Conservation (phyloP, 2,888 invertebrate genomes). For the Norana najaformis region DNA sequence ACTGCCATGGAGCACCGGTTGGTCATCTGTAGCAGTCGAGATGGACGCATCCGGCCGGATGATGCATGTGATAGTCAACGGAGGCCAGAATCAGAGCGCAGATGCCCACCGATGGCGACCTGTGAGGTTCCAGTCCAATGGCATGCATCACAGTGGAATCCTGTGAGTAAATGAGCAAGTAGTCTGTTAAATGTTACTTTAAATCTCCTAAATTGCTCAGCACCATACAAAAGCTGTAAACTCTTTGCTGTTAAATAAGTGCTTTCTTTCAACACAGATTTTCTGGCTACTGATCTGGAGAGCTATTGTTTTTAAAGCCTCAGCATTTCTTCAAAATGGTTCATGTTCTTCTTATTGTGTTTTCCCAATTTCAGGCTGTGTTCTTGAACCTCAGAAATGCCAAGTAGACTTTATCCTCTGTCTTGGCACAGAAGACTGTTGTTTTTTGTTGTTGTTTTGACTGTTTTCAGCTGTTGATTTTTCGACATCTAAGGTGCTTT, state of each 20-base stretch:
- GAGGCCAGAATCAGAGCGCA: constrained; percentile 33
- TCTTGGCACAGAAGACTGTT: too few species aligned
- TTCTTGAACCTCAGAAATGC: neutral
- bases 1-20: constrained; percentile 36
- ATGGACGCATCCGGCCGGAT: constrained; percentile 35
- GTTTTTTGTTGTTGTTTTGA: too few species aligned
- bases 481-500: neutral
- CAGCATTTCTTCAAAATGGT: neutral
- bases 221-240: too few species aligned
- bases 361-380: neutral
- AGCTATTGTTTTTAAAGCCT: neutral
- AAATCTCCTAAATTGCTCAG: neutral
- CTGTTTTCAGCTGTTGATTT: neutral
- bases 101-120: constrained; percentile 27
- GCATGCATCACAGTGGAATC: constrained; percentile 76
- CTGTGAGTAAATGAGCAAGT: neutral
- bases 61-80: constrained; percentile 37
- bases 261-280: neutral
- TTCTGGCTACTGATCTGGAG: neutral
- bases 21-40: constrained; percentile 41
- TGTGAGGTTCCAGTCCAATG: constrained; percentile 37
- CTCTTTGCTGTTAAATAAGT: neutral
- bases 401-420: neutral
- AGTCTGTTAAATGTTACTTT: neutral
- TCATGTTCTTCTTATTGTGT: neutral